Conservation (phyloP, 2,797 vertebrate species). For the Argentina silus region DNA sequence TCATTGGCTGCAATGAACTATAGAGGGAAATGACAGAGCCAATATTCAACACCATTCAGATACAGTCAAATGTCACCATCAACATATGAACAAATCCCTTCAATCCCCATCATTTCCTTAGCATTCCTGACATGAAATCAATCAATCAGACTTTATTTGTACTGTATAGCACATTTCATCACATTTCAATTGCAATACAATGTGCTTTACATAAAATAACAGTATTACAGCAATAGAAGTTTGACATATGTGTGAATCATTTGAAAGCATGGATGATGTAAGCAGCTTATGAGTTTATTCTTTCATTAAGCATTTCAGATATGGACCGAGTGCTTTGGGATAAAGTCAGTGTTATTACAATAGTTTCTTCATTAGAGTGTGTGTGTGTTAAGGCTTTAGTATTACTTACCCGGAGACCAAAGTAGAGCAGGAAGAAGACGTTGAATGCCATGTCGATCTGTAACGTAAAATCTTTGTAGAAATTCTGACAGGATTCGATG, state of each 20-base stretch:
- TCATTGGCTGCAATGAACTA: slow-evolving; percentile 98
- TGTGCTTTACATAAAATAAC: no score
- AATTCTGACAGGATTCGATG: slow-evolving; percentile 99
- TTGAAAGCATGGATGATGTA: slow-evolving; percentile 39
- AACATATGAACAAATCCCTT: no score
- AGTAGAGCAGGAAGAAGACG: slow-evolving; percentile 99
- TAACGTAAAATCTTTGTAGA: slow-evolving; percentile 99
- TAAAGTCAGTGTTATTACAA: slow-evolving; percentile 19
- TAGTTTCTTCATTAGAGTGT: background rate
- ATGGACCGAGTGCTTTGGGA: slow-evolving; percentile 46
- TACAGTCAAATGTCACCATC: no score
- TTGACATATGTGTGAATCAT: slow-evolving; percentile 53
- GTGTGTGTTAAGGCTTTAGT: background rate
- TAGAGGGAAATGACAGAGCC: background rate
- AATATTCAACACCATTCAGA: no score
- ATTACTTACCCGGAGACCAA: slow-evolving; percentile 93
- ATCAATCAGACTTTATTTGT: no score
- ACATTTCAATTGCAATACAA: no score
- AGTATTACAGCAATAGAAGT: no score
- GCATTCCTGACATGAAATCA: no score
- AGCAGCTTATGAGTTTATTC: slow-evolving; percentile 69
- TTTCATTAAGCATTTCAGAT: slow-evolving; percentile 58
- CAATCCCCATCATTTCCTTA: no score
- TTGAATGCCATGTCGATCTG: slow-evolving; percentile 99
- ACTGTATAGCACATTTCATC: no score